These are phyloP conservation scores for Pristionchus japonicus DNA, from an alignment of 2,888 invertebrate species.

Conservation along the genomic window DNA sequence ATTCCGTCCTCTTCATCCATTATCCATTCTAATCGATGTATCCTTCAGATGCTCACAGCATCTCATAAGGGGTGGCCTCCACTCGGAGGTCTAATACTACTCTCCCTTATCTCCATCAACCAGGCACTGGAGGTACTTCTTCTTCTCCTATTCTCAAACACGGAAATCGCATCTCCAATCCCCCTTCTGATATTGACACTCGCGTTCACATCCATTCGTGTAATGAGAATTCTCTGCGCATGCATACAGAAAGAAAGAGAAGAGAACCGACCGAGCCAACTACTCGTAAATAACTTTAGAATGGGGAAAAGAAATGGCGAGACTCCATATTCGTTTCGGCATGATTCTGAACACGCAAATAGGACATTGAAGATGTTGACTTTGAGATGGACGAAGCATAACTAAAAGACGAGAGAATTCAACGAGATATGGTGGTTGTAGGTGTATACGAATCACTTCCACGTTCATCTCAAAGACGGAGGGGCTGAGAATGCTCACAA, in stretches of 20 bases:
- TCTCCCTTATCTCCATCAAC: conserved; percentile 27
- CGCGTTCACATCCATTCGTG: conserved; percentile 23
- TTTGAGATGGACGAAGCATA: background rate
- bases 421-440: conserved; percentile 72
- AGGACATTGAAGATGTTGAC: background rate
- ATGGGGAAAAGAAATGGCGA: background rate
- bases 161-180: background rate
- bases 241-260: background rate
- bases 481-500: conserved; percentile 81
- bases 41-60: conserved; percentile 31
- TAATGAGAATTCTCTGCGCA: conserved; percentile 30
- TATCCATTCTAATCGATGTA: background rate
- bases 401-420: background rate
- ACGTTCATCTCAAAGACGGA: conserved; percentile 81
- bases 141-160: background rate
- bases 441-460: conserved; percentile 95
- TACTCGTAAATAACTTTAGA: conserved; percentile 27
- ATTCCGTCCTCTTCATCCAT: background rate
- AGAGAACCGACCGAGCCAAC: background rate
- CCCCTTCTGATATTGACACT: background rate
- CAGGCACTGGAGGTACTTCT: conserved; percentile 20
- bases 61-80: conserved; percentile 45
- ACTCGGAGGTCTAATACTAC: conserved; percentile 40
- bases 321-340: background rate
- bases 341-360: background rate